Percentiles rank a stretch among this genome's conserved stretches.
phyloP scores from a whole-genome alignment of 2,888 invertebrate species.

The Taphrorychus bicolor region DNA sequence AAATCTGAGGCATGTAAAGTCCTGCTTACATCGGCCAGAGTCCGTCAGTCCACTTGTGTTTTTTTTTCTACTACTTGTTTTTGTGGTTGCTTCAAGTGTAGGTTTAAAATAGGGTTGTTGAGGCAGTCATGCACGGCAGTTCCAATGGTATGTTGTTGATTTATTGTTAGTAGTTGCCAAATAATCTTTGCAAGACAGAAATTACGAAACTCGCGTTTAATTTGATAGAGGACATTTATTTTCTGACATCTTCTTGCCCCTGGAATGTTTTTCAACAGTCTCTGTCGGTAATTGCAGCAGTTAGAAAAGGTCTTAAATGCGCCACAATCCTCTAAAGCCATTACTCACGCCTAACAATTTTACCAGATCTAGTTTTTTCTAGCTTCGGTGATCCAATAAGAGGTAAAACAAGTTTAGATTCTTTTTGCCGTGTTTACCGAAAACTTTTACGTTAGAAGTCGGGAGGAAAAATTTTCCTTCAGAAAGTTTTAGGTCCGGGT shows the following conservation, averaged over 20 bases:
- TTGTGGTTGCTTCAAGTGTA: slow-evolving; percentile 17
- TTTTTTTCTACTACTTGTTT: slow-evolving; percentile 28
- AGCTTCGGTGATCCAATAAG: neutral
- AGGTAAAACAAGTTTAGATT: neutral
- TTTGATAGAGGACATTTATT: neutral
- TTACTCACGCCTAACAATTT: neutral
- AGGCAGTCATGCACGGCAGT: slow-evolving; percentile 1
- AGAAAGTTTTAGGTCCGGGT: neutral
- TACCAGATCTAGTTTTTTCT: neutral
- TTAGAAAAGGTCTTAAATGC: neutral
- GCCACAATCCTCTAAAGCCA: neutral
- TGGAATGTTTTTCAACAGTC: neutral
- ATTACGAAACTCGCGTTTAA: neutral
- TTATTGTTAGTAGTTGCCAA: too few relatives aligned
- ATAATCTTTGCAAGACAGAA: neutral
- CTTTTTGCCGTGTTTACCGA: neutral
- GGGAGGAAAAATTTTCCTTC: neutral
- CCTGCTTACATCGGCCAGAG: slow-evolving; percentile 12
- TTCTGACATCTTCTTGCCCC: neutral
- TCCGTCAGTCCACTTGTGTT: slow-evolving; percentile 29
- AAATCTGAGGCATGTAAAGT: slow-evolving; percentile 27
- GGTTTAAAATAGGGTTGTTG: neutral
- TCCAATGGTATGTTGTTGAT: slow-evolving; percentile 11
- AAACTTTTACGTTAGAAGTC: neutral
- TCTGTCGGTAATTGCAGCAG: neutral